phyloP scores from a whole-genome alignment of 2,888 invertebrate genomes.

The Bombyx huttoni region DNA sequence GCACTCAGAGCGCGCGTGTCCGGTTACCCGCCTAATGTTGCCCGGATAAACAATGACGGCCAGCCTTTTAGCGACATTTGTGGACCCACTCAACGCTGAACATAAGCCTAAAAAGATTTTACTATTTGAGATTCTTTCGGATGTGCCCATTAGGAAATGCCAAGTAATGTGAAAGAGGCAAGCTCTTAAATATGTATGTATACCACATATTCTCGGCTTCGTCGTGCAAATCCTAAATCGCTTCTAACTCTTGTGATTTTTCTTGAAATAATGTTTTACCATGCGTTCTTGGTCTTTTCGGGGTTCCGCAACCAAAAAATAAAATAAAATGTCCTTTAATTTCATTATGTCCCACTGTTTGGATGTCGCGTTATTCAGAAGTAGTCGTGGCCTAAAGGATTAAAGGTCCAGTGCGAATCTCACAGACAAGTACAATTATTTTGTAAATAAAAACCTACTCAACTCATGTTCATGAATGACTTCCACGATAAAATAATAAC shows the following conservation, averaged over 20 bases:
- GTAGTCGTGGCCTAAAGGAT: too few species aligned
- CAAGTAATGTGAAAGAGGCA: neutral
- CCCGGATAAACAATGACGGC: slow-evolving; percentile 72
- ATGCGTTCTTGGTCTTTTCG: too few species aligned
- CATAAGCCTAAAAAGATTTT: slow-evolving; percentile 70
- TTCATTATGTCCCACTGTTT: too few species aligned
- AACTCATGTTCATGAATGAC: too few species aligned
- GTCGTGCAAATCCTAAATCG: neutral
- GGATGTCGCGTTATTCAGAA: too few species aligned
- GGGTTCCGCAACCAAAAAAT: too few species aligned
- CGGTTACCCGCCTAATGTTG: slow-evolving; percentile 72
- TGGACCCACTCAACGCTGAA: slow-evolving; percentile 70
- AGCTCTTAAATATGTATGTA: neutral
- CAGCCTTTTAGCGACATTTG: slow-evolving; percentile 73
- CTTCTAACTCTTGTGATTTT: slow-evolving; percentile 6
- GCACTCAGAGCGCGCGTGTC: slow-evolving; percentile 71
- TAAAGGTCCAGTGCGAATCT: too few species aligned
- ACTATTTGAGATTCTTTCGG: slow-evolving; percentile 56
- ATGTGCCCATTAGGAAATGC: slow-evolving; percentile 28
- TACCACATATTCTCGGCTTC: neutral
- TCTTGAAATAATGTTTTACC: too few species aligned
- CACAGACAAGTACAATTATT: too few species aligned
- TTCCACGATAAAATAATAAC: too few species aligned
- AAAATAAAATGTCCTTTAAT: too few species aligned
- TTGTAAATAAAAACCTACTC: too few species aligned